These are phyloP conservation scores for Notechis scutatus DNA, from an alignment of 2,113 vertebrate genomes.

Conservation along the genomic window DNA sequence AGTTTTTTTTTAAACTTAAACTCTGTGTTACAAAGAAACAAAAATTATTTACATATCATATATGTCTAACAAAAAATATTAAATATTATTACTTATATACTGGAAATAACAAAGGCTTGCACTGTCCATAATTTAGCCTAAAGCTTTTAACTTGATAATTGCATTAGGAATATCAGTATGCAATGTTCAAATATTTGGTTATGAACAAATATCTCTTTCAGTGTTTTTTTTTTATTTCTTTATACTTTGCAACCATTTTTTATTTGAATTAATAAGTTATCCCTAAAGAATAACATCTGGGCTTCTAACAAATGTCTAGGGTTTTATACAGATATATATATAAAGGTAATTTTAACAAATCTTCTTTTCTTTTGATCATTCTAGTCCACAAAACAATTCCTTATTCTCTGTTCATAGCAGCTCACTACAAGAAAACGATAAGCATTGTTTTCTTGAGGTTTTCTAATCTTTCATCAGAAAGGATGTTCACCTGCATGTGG, in stretches of 20 bases:
- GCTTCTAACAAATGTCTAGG: constrained; percentile 24
- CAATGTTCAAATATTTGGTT: background rate
- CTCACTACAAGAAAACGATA: background rate
- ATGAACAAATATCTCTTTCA: constrained; percentile 1
- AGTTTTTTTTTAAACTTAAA: background rate
- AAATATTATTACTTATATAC: background rate
- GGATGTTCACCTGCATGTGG: background rate
- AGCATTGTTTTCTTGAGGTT: constrained; percentile 18
- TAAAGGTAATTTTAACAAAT: constrained; percentile 25
- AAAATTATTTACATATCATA: constrained; percentile 8
- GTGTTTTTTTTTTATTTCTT: background rate
- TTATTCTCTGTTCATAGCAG: constrained; percentile 25
- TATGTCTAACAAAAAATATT: background rate
- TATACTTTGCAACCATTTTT: constrained; percentile 29
- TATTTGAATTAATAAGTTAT: constrained; percentile 15
- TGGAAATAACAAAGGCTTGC: constrained; percentile 14
- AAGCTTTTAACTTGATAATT: background rate
- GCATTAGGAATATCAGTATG: constrained; percentile 2
- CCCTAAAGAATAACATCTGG: constrained; percentile 9
- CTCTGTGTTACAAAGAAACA: background rate
- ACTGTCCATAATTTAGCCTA: background rate
- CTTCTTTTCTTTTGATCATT: constrained; percentile 16
- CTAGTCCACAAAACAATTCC: background rate
- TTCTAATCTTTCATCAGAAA: constrained; percentile 6
- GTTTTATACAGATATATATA: background rate